These are phyloP conservation scores for Dipodomys ordii DNA, from an alignment of 2,113 vertebrate genomes.

Conservation along the genomic window DNA sequence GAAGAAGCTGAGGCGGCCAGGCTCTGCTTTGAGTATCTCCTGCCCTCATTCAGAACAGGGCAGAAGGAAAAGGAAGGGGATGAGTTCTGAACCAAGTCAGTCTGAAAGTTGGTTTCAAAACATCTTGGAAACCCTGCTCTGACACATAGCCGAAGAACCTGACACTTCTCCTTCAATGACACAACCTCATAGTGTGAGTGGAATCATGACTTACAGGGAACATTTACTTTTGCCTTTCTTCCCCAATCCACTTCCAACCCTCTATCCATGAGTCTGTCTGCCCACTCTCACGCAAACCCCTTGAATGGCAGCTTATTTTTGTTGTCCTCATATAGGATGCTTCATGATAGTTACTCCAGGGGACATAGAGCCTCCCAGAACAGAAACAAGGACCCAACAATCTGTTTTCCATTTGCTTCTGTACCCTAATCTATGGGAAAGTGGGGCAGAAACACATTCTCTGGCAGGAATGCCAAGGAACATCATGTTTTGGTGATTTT, in stretches of 20 bases:
- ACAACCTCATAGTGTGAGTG: too few relatives aligned
- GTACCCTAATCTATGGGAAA: constrained; percentile 37
- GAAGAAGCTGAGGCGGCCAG: not conserved
- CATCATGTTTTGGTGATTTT: not conserved
- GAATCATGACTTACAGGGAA: not conserved
- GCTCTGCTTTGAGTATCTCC: not conserved
- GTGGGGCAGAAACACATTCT: constrained; percentile 28
- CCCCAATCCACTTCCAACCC: not conserved
- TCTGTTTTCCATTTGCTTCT: not conserved
- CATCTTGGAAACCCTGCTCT: not conserved
- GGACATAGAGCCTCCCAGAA: not conserved
- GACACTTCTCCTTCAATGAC: not conserved
- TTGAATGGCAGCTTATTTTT: not conserved
- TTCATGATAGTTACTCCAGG: not conserved
- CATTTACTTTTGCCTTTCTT: not conserved
- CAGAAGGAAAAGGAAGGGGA: constrained; percentile 6
- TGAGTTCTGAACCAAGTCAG: not conserved
- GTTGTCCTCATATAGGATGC: not conserved
- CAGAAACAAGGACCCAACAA: not conserved
- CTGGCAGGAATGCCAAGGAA: constrained; percentile 52
- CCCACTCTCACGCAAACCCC: not conserved
- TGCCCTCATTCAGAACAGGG: constrained; percentile 28
- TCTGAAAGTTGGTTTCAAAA: not conserved
- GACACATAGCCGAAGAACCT: not conserved
- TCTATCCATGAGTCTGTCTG: not conserved